Base-by-base conservation (phyloP, 2,888 invertebrate species). In the Tachina lurida region DNA sequence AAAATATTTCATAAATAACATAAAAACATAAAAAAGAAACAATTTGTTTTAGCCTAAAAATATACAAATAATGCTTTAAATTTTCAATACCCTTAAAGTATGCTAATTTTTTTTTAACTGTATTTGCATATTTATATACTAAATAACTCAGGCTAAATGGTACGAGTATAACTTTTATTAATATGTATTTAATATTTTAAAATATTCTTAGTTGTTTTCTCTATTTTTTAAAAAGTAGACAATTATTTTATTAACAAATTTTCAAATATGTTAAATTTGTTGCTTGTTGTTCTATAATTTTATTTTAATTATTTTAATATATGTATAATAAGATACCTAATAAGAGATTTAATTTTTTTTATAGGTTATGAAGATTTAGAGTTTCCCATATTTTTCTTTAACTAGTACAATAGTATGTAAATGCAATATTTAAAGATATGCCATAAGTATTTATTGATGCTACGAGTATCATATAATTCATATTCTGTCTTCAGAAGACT, bases 71-170 rank as follows among this genome's bases (percentile, higher is more conserved):
- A 10, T 74, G 39, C 3, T 12, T 52, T 31, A 13, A 12, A 39
- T 8, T 47, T 74, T 52, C 9, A 75, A 41, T n/a, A 41, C n/a
- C 43, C 12, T 13, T 43, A 75, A 62, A 63, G 43, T 43, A 75
- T 63, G 74, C 63, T 75, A 74, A 39, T 19, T 62, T 41, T 65
- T 31, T 2, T 15, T 43, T 43, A 43, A 12, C 41, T 70, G 19
- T 12, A 17, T 52, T 41, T 39, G 31, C 31, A 31, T 31, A 63
- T n/a, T 10, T 39, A 60, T 60, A 12, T 39, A 60, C 7, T n/a
- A n/a, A 39, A 39, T 60, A 39, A 60, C 9, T 8, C 19, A 60
- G 60, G 5, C 39, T 39, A 60, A 39, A 60, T 39, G 19, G 10
- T 10, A n/a, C n/a, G n/a, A n/a, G n/a, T n/a, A 41, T 41, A 41